Evolutionary conservation across 2,113 vertebrate species (phyloP).

Genomic region (Polyodon spathula): DNA sequence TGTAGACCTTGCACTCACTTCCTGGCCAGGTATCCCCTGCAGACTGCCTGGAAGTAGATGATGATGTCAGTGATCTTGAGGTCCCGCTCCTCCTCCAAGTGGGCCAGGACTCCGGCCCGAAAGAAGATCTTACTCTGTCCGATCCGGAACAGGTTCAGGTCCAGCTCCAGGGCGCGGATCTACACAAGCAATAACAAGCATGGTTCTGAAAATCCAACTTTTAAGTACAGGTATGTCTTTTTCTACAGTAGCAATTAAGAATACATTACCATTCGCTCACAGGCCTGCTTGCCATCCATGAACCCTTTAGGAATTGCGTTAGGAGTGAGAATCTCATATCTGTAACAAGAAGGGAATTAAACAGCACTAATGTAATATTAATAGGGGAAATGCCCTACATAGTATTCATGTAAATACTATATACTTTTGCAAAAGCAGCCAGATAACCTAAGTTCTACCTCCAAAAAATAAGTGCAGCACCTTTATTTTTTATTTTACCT

Average conservation of each 20-base stretch:
- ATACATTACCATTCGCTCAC: constrained; percentile 82
- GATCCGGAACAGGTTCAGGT: constrained; percentile 91
- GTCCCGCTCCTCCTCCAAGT: constrained; percentile 90
- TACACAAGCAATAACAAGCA: constrained; percentile 41
- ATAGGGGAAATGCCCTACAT: no score
- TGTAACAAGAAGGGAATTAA: constrained; percentile 34
- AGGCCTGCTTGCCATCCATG: constrained; percentile 97
- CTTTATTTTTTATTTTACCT: no score
- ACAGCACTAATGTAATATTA: constrained; percentile 11
- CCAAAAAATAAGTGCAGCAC: no score
- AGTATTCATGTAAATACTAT: no score
- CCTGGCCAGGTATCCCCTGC: constrained; percentile 87
- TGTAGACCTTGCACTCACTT: constrained; percentile 75
- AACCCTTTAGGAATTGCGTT: constrained; percentile 96
- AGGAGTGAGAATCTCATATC: constrained; percentile 95
- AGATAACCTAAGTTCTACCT: no score
- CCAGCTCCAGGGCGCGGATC: constrained; percentile 89
- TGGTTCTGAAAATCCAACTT: no score
- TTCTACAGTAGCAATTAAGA: no score
- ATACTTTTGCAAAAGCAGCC: no score
- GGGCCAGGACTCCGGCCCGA: constrained; percentile 89
- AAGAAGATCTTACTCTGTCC: constrained; percentile 99
- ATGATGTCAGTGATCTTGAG: constrained; percentile 97
- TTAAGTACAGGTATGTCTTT: no score
- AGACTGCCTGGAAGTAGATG: constrained; percentile 95